Evolutionary conservation across 2,797 vertebrate species (phyloP).

Genomic region (Acestrorhynchus altus): DNA sequence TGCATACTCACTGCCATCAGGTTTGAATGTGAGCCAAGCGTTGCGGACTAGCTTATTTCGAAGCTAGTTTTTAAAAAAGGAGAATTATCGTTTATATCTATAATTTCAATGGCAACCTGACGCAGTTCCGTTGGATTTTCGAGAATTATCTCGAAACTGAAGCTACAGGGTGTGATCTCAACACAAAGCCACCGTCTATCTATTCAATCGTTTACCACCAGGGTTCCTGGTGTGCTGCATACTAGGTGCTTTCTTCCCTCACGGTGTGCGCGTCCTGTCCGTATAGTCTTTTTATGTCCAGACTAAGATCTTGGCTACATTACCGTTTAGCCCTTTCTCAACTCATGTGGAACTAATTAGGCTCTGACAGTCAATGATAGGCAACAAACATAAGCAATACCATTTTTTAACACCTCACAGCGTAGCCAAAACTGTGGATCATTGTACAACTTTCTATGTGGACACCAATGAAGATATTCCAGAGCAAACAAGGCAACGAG

Average conservation of each 20-base stretch:
- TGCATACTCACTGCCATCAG: slow-evolving; percentile 51
- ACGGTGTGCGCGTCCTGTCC: slow-evolving; percentile 48
- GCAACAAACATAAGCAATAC: slow-evolving; percentile 1
- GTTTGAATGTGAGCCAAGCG: slow-evolving; percentile 34
- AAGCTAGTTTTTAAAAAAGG: slow-evolving; percentile 54
- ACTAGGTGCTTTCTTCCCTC: slow-evolving; percentile 36
- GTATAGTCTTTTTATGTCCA: slow-evolving; percentile 48
- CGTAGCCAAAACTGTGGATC: not conserved
- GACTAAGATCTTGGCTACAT: slow-evolving; percentile 54
- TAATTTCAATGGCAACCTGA: slow-evolving; percentile 48
- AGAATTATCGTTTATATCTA: slow-evolving; percentile 59
- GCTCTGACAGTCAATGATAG: slow-evolving; percentile 36
- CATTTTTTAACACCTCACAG: slow-evolving; percentile 29
- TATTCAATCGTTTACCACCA: slow-evolving; percentile 56
- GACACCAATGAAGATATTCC: not conserved
- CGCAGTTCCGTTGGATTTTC: slow-evolving; percentile 72
- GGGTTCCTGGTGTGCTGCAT: slow-evolving; percentile 53
- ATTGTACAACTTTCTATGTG: not conserved
- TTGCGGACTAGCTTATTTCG: slow-evolving; percentile 55
- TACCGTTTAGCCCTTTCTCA: slow-evolving; percentile 51
- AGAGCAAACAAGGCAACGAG: not conserved
- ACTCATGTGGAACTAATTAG: slow-evolving; percentile 57
- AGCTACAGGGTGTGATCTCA: slow-evolving; percentile 40
- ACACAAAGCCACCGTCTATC: slow-evolving; percentile 57
- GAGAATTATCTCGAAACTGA: slow-evolving; percentile 72